Evolutionary conservation across 2,113 vertebrate species (phyloP), one percentile per base, ranked within the genome.

Genomic region (Chionomys nivalis): DNA sequence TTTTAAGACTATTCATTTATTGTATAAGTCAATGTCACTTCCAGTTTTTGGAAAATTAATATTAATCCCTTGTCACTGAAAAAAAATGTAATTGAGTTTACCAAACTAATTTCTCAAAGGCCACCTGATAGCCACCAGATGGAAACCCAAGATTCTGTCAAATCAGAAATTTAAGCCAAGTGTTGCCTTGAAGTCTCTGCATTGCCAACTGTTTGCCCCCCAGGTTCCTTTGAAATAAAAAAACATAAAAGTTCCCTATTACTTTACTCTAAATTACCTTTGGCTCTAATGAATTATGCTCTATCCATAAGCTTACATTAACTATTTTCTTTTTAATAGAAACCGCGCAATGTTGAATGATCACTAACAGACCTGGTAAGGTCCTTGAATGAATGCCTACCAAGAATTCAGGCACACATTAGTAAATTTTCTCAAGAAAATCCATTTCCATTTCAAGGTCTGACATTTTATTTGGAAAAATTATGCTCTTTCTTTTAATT

Each of bases 401-500:
- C 39, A 26, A 94, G 87, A 96, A 94, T 14, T 0, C 5, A 88
- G 44, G 97, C 21, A 91, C 73, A 77, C 79, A 93, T 72, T 97
- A 98, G 97, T 96, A 97, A 44, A 83, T 96, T 98, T 98, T 92
- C 88, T 94, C 94, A 96, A 94, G 92, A 96, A 98, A 97, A 91
- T 76, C 83, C 63, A 90, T 95, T 97, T 97, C 95, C 96, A 94
- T 96, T 98, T 98, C 73, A 87, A 21, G 58, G 95, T 97, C 96
- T 98, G 96, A 98, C 93, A 97, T 7, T 26, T 97, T 96, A 97
- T 92, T 98, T 95, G 91, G 89, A 98, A 97, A 96, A 98, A 52
- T 96, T 44, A 96, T 79, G 96, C 97, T 24, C 77, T 93, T 92
- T 98, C 90, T 97, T 98, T 98, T 98, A 98, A 98, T 98, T 98